phyloP scores from a whole-genome alignment of 2,113 vertebrate species.

The Pedionomus torquatus region DNA sequence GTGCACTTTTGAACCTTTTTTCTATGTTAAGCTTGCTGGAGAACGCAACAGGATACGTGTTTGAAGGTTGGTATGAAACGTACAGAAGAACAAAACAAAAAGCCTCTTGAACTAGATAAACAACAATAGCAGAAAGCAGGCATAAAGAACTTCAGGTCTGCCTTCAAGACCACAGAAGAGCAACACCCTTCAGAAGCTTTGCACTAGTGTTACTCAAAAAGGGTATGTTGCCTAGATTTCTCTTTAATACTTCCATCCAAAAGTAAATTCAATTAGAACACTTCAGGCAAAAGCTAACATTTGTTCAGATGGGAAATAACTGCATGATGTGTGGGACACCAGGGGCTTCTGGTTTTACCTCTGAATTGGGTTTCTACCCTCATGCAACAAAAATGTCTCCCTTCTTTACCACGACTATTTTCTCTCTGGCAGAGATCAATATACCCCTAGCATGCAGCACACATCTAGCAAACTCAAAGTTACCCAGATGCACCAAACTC shows the following conservation, averaged over 20 bases:
- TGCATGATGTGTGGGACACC: neutral
- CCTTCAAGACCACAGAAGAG: neutral
- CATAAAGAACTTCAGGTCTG: neutral
- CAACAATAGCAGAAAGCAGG: neutral
- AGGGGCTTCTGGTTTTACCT: neutral
- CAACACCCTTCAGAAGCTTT: neutral
- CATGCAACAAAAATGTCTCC: neutral
- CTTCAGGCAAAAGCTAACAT: neutral
- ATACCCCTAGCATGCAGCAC: neutral
- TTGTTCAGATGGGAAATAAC: neutral
- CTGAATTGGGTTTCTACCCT: neutral
- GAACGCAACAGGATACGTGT: neutral
- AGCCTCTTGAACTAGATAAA: neutral
- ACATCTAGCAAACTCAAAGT: neutral
- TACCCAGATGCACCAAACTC: neutral
- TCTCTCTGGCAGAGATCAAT: neutral
- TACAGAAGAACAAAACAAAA: neutral
- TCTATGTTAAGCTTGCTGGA: neutral
- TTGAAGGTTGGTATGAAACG: neutral
- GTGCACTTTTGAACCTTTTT: neutral
- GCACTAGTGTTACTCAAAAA: neutral
- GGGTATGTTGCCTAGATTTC: neutral
- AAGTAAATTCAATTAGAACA: neutral
- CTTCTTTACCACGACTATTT: neutral
- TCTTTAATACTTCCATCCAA: neutral